phyloP scores from a whole-genome alignment of 2,113 vertebrate species.

The Mormyrus iriodes region DNA sequence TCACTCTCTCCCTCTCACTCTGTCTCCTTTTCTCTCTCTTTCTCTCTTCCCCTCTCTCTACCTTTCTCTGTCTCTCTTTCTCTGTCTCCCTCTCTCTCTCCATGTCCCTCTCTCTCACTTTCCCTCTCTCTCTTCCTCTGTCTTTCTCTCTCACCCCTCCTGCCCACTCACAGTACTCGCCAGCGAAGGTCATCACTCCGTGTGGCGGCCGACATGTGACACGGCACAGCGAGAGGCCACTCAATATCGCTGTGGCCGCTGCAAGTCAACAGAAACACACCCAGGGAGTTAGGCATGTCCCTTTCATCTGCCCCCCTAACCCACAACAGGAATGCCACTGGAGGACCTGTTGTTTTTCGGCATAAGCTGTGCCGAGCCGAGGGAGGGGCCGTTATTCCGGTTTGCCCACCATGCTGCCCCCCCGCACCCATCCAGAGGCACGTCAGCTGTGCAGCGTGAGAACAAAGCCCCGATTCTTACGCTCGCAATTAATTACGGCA shows the following conservation, averaged over 20 bases:
- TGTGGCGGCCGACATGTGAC: conserved; percentile 56
- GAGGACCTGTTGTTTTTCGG: conserved; percentile 28
- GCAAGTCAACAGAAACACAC: conserved; percentile 65
- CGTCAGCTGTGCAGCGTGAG: neutral
- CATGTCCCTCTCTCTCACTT: too few species aligned
- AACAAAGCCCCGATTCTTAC: neutral
- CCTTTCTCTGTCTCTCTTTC: too few species aligned
- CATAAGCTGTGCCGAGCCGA: conserved; percentile 15
- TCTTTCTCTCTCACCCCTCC: neutral
- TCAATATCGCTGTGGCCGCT: conserved; percentile 59
- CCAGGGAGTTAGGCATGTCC: conserved; percentile 56
- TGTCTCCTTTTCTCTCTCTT: too few species aligned
- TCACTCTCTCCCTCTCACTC: neutral
- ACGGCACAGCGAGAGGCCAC: conserved; percentile 45
- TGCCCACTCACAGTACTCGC: conserved; percentile 7
- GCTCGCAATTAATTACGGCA: conserved; percentile 47
- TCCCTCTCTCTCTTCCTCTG: neutral
- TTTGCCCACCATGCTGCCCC: neutral
- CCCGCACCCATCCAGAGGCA: neutral
- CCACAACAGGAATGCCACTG: conserved; percentile 36
- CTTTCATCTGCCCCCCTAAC: conserved; percentile 29
- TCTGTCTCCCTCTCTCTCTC: too few species aligned
- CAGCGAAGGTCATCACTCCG: conserved; percentile 32
- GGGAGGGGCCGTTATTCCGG: neutral
- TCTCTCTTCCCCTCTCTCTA: neutral